Base-by-base conservation (phyloP, 2,113 vertebrate genomes). In the Vidua chalybeata region DNA sequence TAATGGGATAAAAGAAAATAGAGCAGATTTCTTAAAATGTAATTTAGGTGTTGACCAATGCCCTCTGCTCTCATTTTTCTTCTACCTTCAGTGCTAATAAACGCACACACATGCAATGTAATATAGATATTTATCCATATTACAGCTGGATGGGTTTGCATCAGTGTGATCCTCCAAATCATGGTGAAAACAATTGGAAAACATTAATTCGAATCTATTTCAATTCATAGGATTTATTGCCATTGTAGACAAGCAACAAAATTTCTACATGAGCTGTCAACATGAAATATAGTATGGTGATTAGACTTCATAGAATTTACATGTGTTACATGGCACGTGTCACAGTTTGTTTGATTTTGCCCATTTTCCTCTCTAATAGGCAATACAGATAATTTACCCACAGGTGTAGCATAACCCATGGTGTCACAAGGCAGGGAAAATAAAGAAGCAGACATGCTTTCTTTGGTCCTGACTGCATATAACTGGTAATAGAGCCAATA, bases 111-210 rank as follows among this genome's bases (percentile, higher is more conserved):
- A 55, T 28, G 6, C 22, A 62, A 19, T 48, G 33, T 21, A 80
- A 64, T 87, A 66, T 27, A 96, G 55, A 89, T 84, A 74, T 80
- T 91, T 86, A 54, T 91, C 63, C 37, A 51, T 78, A 64, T 94
- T 76, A 71, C 23, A 89, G 33, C 43, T 89, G 33, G 46, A 41
- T 41, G 41, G 51, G 33, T 96, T 94, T 91, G 30, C 61, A 73
- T 64, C 43, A 71, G 27, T 71, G 20, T 86, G 78, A 74, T 67
- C 52, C 54, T 93, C 84, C 78, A 95, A 5, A 27, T 46, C 64
- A 24, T 84, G 33, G 26, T 37, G 63, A 75, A 93, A 86, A 87
- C 45, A 68, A 92, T 7, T 48, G 68, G 33, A 86, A 63, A 89
- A 67, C 39, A 79, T 78, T 79, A 92, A 94, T 94, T 90, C 2